A percentile compares a stretch with the other conserved stretches of the same genome.
Evolutionary conservation across 2,888 invertebrate genomes (phyloP).

Genomic region (Prosapia bicincta): DNA sequence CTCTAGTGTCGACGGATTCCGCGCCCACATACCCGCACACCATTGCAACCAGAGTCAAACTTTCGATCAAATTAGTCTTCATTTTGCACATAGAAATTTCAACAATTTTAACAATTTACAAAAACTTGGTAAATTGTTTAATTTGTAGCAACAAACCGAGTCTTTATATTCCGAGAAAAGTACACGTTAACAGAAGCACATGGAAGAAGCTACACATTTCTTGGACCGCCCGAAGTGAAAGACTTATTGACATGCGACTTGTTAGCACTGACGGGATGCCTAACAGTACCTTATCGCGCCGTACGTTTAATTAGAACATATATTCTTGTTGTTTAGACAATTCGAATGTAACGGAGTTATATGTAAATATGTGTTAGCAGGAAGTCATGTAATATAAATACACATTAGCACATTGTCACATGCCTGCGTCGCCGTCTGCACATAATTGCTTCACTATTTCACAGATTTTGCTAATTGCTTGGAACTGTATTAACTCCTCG

Average conservation of each 20-base stretch:
- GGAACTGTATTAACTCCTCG: no score
- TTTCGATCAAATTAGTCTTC: neutral
- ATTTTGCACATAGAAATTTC: constrained; percentile 2
- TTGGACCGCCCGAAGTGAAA: neutral
- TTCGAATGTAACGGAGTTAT: neutral
- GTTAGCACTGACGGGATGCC: neutral
- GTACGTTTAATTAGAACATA: neutral
- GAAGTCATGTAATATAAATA: neutral
- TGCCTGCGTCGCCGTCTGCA: neutral
- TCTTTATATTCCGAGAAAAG: no score
- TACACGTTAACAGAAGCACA: no score
- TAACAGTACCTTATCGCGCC: neutral
- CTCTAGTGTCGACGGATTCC: neutral
- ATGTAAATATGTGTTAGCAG: neutral
- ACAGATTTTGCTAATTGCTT: neutral
- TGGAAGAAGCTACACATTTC: neutral
- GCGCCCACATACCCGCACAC: neutral
- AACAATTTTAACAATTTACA: no score
- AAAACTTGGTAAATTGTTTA: no score
- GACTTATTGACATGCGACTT: neutral
- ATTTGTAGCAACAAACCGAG: no score
- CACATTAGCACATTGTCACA: neutral
- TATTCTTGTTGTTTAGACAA: neutral
- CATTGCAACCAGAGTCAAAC: neutral
- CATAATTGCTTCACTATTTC: neutral